Conservation (phyloP, 2,888 invertebrate genomes). For the Napeogenes sylphis region DNA sequence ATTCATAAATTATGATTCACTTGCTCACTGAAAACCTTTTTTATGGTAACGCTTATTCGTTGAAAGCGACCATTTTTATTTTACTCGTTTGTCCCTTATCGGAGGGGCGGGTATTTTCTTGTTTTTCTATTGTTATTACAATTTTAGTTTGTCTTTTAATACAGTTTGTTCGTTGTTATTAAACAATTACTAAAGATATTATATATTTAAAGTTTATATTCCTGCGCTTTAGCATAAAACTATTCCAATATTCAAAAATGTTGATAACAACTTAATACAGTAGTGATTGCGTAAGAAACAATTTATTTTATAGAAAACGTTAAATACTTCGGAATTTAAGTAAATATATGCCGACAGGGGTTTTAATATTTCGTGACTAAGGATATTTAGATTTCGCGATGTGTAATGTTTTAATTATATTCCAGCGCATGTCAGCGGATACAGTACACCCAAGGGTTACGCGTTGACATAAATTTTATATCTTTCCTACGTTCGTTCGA, state of each 20-base stretch:
- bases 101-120: conserved; percentile 21
- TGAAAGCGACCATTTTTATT: conserved; percentile 70
- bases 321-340: neutral
- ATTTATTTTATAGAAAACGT: too few relatives aligned
- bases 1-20: conserved; percentile 78
- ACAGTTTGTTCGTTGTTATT: neutral
- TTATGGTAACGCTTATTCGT: conserved; percentile 74
- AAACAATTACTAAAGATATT: neutral
- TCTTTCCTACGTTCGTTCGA: conserved; percentile 33
- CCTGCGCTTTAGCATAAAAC: too few relatives aligned
- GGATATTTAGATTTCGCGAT: neutral
- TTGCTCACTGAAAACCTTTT: conserved; percentile 77
- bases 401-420: conserved; percentile 3
- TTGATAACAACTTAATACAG: too few relatives aligned
- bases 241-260: too few relatives aligned
- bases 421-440: conserved; percentile 41
- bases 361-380: neutral
- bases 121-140: conserved; percentile 11
- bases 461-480: conserved; percentile 45
- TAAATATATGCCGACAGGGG: neutral
- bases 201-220: too few relatives aligned
- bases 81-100: conserved; percentile 59
- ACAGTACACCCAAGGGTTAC: conserved; percentile 48
- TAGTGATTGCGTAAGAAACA: too few relatives aligned
- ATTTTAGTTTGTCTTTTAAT: conserved; percentile 6